Percentiles rank a stretch among this genome's conserved stretches.
Evolutionary conservation across 2,888 invertebrate species (phyloP).

Genomic region (Leptothorax acervorum): DNA sequence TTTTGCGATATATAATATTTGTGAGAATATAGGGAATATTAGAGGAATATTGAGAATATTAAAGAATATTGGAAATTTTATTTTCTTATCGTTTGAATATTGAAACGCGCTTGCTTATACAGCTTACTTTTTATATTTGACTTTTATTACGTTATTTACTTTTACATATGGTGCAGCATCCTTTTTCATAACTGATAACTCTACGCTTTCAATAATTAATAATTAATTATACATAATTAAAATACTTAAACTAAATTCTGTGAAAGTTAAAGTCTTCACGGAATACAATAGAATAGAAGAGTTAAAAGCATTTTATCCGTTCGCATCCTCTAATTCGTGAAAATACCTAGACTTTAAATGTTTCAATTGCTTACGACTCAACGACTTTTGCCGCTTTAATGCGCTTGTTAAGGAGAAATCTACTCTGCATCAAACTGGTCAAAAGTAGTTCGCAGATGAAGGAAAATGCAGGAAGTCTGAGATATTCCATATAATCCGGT

Average conservation of each 20-base stretch:
- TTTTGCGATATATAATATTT: not conserved
- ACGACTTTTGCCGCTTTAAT: not conserved
- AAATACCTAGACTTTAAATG: not conserved
- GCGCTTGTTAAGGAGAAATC: not conserved
- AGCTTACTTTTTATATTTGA: not conserved
- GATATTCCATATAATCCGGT: conserved; percentile 21
- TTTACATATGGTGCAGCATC: not conserved
- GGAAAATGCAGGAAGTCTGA: conserved; percentile 25
- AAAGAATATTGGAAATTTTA: not conserved
- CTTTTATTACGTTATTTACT: not conserved
- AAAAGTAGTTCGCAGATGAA: conserved; percentile 7
- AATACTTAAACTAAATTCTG: not conserved
- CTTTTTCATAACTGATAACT: not conserved
- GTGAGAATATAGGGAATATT: not conserved
- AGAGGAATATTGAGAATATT: not conserved
- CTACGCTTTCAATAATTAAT: not conserved
- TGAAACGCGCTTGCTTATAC: not conserved
- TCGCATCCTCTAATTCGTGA: not conserved
- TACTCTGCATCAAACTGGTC: conserved; percentile 5
- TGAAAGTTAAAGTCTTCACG: not conserved
- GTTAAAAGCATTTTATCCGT: not conserved
- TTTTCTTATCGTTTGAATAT: not conserved
- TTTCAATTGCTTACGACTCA: conserved; percentile 1
- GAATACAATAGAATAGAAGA: not conserved
- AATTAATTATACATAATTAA: not conserved